phyloP scores from a whole-genome alignment of 2,888 invertebrate species.

The Pandemis cinnamomeana region DNA sequence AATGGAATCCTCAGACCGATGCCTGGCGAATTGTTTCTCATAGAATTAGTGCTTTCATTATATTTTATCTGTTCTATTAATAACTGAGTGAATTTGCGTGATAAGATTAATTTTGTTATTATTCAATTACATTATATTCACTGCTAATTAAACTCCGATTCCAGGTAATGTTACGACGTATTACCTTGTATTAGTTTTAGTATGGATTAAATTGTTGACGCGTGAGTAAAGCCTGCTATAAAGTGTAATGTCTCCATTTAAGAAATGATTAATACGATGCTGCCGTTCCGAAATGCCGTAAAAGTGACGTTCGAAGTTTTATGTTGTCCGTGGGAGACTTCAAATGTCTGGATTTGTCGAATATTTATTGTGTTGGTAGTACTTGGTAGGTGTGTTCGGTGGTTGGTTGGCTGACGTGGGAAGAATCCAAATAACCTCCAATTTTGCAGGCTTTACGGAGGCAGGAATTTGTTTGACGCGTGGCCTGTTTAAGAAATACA shows the following conservation, averaged over 20 bases:
- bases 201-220: conserved; percentile 28
- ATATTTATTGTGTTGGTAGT: conserved; percentile 4
- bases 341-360: conserved; percentile 5
- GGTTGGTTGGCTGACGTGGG: neutral
- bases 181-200: conserved; percentile 13
- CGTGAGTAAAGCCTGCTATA: conserved; percentile 24
- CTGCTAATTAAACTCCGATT: conserved; percentile 8
- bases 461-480: neutral
- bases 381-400: neutral
- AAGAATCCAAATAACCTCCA: neutral
- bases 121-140: neutral
- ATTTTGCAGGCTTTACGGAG: neutral
- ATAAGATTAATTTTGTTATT: conserved; percentile 3
- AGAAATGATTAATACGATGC: conserved; percentile 37
- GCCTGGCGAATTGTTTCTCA: conserved; percentile 34
- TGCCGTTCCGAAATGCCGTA: conserved; percentile 24
- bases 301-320: conserved; percentile 40
- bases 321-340: conserved; percentile 26
- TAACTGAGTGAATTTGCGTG: conserved; percentile 8
- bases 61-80: conserved; percentile 13
- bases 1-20: conserved; percentile 21
- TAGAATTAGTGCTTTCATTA: conserved; percentile 15
- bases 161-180: neutral
- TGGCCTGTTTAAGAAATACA: conserved; percentile 7
- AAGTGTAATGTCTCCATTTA: conserved; percentile 36